phyloP scores from a whole-genome alignment of 1,140 invertebrate genomes.

The Leptestheria dahalacensis region DNA sequence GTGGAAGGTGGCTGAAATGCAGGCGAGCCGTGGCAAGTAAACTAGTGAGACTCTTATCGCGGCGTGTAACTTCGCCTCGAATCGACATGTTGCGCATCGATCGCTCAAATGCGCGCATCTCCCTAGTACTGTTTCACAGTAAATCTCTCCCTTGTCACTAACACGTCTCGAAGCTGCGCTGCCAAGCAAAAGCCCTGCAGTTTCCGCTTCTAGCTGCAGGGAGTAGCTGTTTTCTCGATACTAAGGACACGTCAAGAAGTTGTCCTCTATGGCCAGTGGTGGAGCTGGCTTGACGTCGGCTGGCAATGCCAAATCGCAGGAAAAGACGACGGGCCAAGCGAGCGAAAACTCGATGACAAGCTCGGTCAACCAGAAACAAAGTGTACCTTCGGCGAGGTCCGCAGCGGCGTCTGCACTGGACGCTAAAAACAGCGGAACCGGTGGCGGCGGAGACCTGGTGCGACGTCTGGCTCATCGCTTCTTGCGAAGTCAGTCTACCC shows the following conservation, averaged over 20 bases:
- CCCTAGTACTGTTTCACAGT: not conserved
- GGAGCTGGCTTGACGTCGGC: not conserved
- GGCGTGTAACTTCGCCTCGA: not conserved
- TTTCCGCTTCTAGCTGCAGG: not conserved
- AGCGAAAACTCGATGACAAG: not conserved
- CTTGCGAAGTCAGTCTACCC: not conserved
- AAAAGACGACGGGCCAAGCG: not conserved
- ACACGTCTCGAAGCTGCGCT: not conserved
- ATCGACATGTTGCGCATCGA: not conserved
- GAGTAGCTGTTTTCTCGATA: not conserved
- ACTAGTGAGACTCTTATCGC: not conserved
- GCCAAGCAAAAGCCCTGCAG: not conserved
- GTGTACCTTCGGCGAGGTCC: not conserved
- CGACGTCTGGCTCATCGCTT: slow-evolving; percentile 6
- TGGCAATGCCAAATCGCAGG: not conserved
- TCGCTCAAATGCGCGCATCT: not conserved
- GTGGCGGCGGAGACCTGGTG: not conserved
- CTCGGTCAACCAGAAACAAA: not conserved
- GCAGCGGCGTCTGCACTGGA: not conserved
- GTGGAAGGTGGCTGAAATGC: not conserved
- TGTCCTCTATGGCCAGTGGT: not conserved
- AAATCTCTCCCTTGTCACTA: not conserved
- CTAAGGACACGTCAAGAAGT: not conserved
- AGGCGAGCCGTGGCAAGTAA: not conserved
- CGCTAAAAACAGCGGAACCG: not conserved